Evolutionary conservation across 2,797 vertebrate genomes (phyloP), one percentile per base, ranked within the genome.

Genomic region (Melanogrammus aeglefinus): DNA sequence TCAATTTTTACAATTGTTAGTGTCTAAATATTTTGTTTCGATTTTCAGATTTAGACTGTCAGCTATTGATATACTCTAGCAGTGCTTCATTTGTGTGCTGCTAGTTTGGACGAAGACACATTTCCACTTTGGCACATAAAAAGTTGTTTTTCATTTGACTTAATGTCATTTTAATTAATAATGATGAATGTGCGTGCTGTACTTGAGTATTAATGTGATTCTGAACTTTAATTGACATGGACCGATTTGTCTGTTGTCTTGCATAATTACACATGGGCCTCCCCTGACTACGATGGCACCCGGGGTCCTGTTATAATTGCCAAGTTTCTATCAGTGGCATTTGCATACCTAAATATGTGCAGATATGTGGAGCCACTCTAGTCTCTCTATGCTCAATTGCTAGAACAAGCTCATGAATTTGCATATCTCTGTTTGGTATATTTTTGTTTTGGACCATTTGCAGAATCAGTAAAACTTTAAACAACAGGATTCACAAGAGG

Each of bases 391-490:
- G 63, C n/a, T 24, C 0, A 69, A 69, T 69, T 27, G 24, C 24
- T 69, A 27, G 4, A 27, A 27, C 63, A 69, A 69, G 63, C 63
- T 8, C 9, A 16, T 27, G n/a, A 13, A 69, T 27, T 69, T 27
- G 29, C 63, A 69, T 69, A 27, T 63, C 63, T 27, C 57, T 18
- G 57, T 63, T 24, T 63, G 57, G 63, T 63, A 9, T n/a, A 6
- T 27, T 10, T 63, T 1, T 27, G n/a, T 18, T 10, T 27, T 69
- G n/a, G 63, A 27, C 12, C 71, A 74, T 13, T 79, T 76, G 31
- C 93, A 99, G 98, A 91, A 87, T 98, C 87, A 95, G 93, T 85
- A 83, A 86, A 81, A 94, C 95, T 0, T 86, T 94, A 57, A 84
- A 84, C 0, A 95, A 94, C 88, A 96, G 94, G 89, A 90, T 96